These are phyloP conservation scores for Syrmaticus mikado DNA, from an alignment of 2,113 vertebrate genomes.

Conservation along the genomic window DNA sequence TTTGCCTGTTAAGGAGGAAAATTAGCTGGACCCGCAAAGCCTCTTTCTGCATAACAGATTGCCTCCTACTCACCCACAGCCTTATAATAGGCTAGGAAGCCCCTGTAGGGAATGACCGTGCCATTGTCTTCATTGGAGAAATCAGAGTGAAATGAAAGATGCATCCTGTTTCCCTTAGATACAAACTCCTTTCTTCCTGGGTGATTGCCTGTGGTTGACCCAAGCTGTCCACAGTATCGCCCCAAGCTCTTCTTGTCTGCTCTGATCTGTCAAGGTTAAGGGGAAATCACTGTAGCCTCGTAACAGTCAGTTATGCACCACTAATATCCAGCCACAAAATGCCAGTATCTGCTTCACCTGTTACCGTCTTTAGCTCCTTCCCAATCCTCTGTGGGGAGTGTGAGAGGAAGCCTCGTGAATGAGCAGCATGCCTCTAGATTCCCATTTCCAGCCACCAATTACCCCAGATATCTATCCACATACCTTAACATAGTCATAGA, in stretches of 20 bases:
- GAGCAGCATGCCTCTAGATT: not conserved
- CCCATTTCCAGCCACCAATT: not conserved
- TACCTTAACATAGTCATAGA: conserved; percentile 92
- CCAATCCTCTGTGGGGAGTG: not conserved
- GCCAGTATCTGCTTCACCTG: not conserved
- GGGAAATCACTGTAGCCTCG: not conserved
- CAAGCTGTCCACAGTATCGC: conserved; percentile 86
- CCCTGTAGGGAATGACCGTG: conserved; percentile 76
- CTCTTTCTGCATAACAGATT: not conserved
- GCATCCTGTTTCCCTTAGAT: conserved; percentile 85
- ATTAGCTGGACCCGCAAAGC: not conserved
- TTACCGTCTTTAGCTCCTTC: not conserved
- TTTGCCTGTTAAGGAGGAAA: not conserved
- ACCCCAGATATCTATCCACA: not conserved
- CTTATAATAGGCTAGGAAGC: conserved; percentile 89
- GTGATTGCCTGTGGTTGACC: conserved; percentile 78
- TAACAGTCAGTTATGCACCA: not conserved
- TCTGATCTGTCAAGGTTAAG: conserved; percentile 78
- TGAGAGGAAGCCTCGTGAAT: not conserved
- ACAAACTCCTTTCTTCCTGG: conserved; percentile 81
- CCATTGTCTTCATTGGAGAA: conserved; percentile 86
- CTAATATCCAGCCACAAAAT: not conserved
- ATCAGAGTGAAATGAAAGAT: conserved; percentile 84
- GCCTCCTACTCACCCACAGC: conserved; percentile 83
- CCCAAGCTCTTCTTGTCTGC: conserved; percentile 82